Evolutionary conservation across 2,113 vertebrate genomes (phyloP).

Genomic region (Hippocampus abdominalis): DNA sequence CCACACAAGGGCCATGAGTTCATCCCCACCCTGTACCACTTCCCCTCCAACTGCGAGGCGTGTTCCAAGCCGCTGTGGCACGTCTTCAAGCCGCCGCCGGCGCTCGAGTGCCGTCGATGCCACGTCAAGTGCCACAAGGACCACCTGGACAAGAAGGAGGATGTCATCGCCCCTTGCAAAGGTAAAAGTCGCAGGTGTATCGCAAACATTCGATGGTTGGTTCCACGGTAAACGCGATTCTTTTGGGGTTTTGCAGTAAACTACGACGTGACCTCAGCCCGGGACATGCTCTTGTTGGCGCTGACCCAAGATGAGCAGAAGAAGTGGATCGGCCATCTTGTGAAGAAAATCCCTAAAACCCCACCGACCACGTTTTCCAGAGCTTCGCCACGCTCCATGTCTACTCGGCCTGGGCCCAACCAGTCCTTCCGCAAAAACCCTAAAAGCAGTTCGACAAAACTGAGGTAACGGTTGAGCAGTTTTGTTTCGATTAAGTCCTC

Average conservation of each 20-base stretch:
- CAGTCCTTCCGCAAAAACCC: conserved; percentile 94
- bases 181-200: conserved; percentile 63
- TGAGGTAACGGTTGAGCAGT: conserved; percentile 78
- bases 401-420: conserved; percentile 89
- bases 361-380: conserved; percentile 89
- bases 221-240: background rate
- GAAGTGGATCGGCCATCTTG: conserved; percentile 96
- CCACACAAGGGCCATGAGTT: conserved; percentile 98
- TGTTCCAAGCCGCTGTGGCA: conserved; percentile 98
- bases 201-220: too few relatives aligned
- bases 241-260: conserved; percentile 76
- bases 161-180: conserved; percentile 98
- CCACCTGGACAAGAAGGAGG: conserved; percentile 97
- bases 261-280: conserved; percentile 94
- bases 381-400: conserved; percentile 89
- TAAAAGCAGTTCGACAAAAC: conserved; percentile 91
- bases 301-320: conserved; percentile 97
- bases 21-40: conserved; percentile 97
- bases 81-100: conserved; percentile 95
- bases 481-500: background rate
- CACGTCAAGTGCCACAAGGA: conserved; percentile 99
- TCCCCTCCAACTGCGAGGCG: conserved; percentile 96
- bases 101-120: conserved; percentile 94
- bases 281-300: conserved; percentile 93
- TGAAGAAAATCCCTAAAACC: conserved; percentile 98